Conservation (phyloP, 2,797 vertebrate genomes). For the Leptoclinus maculatus region DNA sequence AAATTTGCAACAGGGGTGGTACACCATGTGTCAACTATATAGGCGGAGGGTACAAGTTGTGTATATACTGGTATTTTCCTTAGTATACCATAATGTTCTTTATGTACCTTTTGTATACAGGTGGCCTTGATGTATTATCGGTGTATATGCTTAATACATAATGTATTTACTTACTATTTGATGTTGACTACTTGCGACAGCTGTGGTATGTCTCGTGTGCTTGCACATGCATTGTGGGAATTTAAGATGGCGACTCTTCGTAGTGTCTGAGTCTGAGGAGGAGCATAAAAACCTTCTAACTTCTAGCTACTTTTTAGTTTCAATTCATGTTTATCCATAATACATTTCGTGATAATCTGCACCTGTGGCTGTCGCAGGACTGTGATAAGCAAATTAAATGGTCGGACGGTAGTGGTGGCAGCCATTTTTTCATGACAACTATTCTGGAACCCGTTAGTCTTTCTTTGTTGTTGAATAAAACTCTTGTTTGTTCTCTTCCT, state of each 20-base stretch:
- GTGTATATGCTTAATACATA: background rate
- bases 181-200: no score
- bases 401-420: background rate
- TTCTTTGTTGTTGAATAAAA: background rate
- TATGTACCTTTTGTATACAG: no score
- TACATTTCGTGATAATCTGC: background rate
- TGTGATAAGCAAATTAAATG: background rate
- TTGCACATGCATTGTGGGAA: background rate
- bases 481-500: background rate
- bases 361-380: background rate
- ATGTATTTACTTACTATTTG: background rate
- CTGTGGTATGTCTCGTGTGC: background rate
- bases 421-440: background rate
- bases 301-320: background rate
- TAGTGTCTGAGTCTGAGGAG: background rate
- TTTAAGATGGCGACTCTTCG: background rate
- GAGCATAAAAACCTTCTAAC: background rate
- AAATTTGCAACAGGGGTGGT: no score
- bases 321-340: no score
- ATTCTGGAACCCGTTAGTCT: background rate
- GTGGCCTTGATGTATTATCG: no score
- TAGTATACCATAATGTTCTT: background rate
- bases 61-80: background rate
- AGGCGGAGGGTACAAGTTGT: background rate
- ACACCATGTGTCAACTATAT: no score